Evolutionary conservation across 1,140 invertebrate species (phyloP).

Genomic region (Micrasema longulum): DNA sequence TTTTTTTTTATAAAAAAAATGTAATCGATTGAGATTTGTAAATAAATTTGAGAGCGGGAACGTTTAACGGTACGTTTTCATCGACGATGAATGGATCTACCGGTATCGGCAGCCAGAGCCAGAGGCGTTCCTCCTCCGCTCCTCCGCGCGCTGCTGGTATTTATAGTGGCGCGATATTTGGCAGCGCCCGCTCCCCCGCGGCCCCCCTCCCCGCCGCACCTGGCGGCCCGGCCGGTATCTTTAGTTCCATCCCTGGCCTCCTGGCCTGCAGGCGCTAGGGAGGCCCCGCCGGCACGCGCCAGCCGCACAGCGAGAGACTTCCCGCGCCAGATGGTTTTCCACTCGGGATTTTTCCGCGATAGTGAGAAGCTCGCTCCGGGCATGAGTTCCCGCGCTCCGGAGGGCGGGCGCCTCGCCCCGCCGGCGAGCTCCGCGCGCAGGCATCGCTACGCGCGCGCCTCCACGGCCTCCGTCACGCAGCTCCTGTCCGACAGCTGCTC

Average conservation of each 20-base stretch:
- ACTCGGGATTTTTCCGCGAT: conserved; percentile 36
- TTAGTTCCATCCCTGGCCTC: conserved; percentile 58
- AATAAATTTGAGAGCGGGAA: background rate
- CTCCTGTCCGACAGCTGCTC: conserved; percentile 86
- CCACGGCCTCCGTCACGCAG: conserved; percentile 85
- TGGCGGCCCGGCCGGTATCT: conserved; percentile 53
- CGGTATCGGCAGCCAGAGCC: background rate
- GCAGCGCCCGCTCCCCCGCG: conserved; percentile 52
- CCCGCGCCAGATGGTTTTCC: conserved; percentile 34
- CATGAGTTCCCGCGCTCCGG: conserved; percentile 47
- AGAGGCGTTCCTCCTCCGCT: conserved; percentile 7
- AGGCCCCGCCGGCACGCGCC: conserved; percentile 7
- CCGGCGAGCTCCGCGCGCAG: conserved; percentile 65
- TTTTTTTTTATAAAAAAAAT: too few relatives aligned
- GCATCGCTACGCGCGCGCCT: conserved; percentile 78
- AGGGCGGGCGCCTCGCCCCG: conserved; percentile 54
- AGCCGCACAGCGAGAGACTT: conserved; percentile 6
- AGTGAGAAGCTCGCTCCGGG: conserved; percentile 45
- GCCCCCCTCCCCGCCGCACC: conserved; percentile 41
- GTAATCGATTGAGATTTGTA: too few relatives aligned
- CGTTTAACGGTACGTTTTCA: background rate
- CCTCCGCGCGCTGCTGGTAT: conserved; percentile 55
- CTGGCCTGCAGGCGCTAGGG: conserved; percentile 51
- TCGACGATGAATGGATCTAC: conserved; percentile 25
- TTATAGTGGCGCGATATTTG: conserved; percentile 63